phyloP scores from a whole-genome alignment of 2,888 invertebrate genomes.

The Periphyllus acericola region DNA sequence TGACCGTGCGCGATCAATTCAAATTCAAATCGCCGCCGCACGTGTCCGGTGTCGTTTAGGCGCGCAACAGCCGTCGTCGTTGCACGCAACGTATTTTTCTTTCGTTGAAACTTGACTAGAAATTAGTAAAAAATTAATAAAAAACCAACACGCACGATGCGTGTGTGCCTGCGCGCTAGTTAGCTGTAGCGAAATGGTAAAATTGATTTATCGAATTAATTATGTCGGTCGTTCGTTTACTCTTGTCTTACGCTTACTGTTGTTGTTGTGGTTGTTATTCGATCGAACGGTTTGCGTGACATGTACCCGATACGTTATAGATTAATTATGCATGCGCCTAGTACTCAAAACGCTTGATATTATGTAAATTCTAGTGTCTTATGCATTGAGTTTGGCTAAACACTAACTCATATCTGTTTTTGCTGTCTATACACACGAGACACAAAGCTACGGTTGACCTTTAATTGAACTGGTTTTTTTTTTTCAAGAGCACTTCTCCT shows the following conservation, averaged over 20 bases:
- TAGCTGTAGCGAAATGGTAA: not conserved
- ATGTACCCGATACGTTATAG: not conserved
- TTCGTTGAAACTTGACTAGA: no score
- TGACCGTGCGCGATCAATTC: not conserved
- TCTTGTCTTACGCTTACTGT: not conserved
- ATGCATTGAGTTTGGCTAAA: not conserved
- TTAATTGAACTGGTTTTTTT: no score
- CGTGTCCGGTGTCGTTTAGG: not conserved
- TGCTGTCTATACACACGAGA: not conserved
- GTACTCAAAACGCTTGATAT: not conserved
- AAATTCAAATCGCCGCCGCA: not conserved
- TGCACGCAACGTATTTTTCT: not conserved
- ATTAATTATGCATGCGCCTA: not conserved
- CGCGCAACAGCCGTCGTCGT: not conserved
- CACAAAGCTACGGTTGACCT: not conserved
- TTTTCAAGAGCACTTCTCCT: no score
- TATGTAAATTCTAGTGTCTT: not conserved
- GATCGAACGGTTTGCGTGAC: not conserved
- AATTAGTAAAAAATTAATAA: not conserved
- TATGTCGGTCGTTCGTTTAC: not conserved
- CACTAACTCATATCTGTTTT: not conserved
- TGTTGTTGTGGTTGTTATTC: not conserved
- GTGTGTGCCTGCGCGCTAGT: not conserved
- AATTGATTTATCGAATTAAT: not conserved
- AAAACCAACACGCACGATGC: not conserved